Evolutionary conservation across 2,113 vertebrate genomes (phyloP).

Genomic region (Nothocercus julius): DNA sequence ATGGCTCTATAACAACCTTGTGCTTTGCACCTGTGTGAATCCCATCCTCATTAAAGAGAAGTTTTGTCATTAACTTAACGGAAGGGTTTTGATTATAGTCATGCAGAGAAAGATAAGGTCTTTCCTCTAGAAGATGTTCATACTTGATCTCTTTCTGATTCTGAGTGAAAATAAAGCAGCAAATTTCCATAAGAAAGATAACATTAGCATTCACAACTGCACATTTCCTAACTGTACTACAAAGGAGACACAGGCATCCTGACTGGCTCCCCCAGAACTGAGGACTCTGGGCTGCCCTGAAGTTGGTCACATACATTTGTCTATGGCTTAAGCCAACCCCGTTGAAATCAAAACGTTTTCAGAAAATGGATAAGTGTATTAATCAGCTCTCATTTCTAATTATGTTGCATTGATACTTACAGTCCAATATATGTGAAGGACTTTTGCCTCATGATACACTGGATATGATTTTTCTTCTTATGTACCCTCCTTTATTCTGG

Average conservation of each 20-base stretch:
- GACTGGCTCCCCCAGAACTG: fast-evolving
- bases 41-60: neutral
- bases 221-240: neutral
- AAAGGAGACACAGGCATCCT: neutral
- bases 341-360: neutral
- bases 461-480: neutral
- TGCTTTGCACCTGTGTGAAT: neutral
- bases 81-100: neutral
- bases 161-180: neutral
- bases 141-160: neutral
- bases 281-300: neutral
- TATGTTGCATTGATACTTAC: neutral
- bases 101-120: neutral
- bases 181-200: neutral
- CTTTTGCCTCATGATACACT: neutral
- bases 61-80: neutral
- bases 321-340: neutral
- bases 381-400: neutral
- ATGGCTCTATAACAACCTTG: fast-evolving
- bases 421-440: neutral
- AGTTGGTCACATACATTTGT: neutral
- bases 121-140: neutral
- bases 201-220: neutral
- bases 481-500: neutral
- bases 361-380: neutral